Evolutionary conservation across 2,113 vertebrate species (phyloP), one percentile per base, ranked within the genome.

Genomic region (Zeus faber): DNA sequence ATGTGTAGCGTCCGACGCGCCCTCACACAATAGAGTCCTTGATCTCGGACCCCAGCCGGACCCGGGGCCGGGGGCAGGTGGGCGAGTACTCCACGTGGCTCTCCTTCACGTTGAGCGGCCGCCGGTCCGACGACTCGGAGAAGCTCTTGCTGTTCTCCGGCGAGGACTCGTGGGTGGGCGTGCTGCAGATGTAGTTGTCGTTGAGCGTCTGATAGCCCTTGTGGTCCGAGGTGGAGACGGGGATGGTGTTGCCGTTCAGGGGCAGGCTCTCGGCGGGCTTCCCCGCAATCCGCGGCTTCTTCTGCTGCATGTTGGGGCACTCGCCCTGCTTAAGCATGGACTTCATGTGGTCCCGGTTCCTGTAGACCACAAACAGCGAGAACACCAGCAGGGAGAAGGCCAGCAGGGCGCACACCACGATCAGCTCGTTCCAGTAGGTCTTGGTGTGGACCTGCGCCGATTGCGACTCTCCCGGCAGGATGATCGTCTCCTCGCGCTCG

Each of bases 191-290:
- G 70, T 91, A 91, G 82, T 92, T 94, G 72, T 96, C 93, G 1
- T 92, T 92, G 62, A 98, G 79, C 6, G 95, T 91, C 86, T 96
- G 95, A 80, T 97, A 98, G 79, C 95, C 95, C 74, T 93, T 95
- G 87, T 96, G 94, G 62, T 97, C 95, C 0, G 91, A 90, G 1
- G 85, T 82, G 27, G 88, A n/a, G 3, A 83, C 88, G 0, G 93
- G 91, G 21, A 89, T 80, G 44, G 77, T 87, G 35, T 89, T 84
- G 1, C 94, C 93, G 0, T 95, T 96, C 18, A 97, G 90, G 0
- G 94, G 94, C 13, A 93, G 79, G 67, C 86, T 94, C 86, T 98
- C 95, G 0, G 91, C 81, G 0, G 91, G 91, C 49, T 87, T 85
- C 6, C 69, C 88, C 33, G 62, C 71, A 0, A 94, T 91, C 65